Evolutionary conservation across 35 echinoderm and acorn worm genomes (phyloP), one percentile per base, ranked within the genome.

Genomic region (Apostichopus californicus): DNA sequence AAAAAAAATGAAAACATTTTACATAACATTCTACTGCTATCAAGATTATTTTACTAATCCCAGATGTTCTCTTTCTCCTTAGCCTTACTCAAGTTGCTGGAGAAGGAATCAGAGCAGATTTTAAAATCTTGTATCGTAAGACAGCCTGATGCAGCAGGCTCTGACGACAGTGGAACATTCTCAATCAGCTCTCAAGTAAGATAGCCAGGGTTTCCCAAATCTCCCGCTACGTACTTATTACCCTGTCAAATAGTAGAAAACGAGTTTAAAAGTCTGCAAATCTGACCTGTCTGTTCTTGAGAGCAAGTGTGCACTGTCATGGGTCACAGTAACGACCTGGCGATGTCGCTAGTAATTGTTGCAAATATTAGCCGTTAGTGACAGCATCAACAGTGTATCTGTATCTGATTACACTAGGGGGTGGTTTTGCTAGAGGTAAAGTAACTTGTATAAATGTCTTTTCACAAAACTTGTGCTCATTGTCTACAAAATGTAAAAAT

Each of bases 1-100:
- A 46, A 46, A 1, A 2, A 46, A 46, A 46, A 46, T 46, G 0
- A 46, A 46, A 46, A 46, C 34, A 46, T 46, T 46, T 2, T 46
- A 46, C 34, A 46, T 46, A 46, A 46, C 34, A 46, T 46, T 46
- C 34, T 46, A 46, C 3, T 46, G 1, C 34, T 46, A 46, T 46
- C 34, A 46, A 46, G 34, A 46, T 46, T 3, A 46, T 46, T 46
- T 46, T 46, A 46, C 34, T 46, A 46, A 46, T 46, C 34, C 34
- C 34, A 46, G 34, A 0, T 46, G 34, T 61, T 61, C 5, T 66
- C 72, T 24, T 13, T 58, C 4, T 64, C 78, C 81, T 23, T 83
- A 95, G 96, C 96, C 58, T 91, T 98, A 84, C 89, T 95, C 53
- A 98, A 98, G 86, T 78, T 98, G 54, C 61, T 98, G 55, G 96